Conservation (phyloP, 2,797 vertebrate genomes). For the Labroides dimidiatus region DNA sequence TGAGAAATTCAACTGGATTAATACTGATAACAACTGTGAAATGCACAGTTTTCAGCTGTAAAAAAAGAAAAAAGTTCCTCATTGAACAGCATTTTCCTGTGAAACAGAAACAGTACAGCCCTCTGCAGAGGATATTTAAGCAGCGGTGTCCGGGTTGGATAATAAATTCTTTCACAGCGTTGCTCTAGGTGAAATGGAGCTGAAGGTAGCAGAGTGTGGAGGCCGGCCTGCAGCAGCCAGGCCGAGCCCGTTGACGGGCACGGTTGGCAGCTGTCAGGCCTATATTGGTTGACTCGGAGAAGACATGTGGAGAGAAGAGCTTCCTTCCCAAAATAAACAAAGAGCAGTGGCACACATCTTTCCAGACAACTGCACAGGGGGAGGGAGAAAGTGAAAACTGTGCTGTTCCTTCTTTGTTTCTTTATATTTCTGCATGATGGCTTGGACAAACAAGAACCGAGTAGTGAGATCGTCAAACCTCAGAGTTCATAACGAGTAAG, state of each 20-base stretch:
- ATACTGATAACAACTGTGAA: conserved; percentile 13
- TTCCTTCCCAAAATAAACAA: conserved; percentile 79
- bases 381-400: conserved; percentile 42
- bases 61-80: not conserved
- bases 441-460: conserved; percentile 1
- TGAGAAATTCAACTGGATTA: conserved; percentile 40
- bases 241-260: conserved; percentile 68
- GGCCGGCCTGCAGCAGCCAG: conserved; percentile 6
- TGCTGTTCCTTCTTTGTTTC: conserved; percentile 30
- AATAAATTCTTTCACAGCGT: conserved; percentile 14
- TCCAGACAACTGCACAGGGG: conserved; percentile 41
- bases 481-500: not conserved
- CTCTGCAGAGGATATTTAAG: not conserved
- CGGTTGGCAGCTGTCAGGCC: conserved; percentile 80
- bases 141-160: not conserved
- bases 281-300: conserved; percentile 73
- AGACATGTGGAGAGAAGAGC: conserved; percentile 74
- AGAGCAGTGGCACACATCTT: conserved; percentile 68
- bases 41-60: not conserved
- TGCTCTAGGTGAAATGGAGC: conserved; percentile 46
- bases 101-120: no score
- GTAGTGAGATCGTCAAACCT: not conserved
- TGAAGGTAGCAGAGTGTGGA: conserved; percentile 7
- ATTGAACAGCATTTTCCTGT: not conserved
- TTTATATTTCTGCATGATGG: conserved; percentile 25